Evolutionary conservation across 2,888 invertebrate genomes (phyloP).

Genomic region (Didymodactylos carnosus): DNA sequence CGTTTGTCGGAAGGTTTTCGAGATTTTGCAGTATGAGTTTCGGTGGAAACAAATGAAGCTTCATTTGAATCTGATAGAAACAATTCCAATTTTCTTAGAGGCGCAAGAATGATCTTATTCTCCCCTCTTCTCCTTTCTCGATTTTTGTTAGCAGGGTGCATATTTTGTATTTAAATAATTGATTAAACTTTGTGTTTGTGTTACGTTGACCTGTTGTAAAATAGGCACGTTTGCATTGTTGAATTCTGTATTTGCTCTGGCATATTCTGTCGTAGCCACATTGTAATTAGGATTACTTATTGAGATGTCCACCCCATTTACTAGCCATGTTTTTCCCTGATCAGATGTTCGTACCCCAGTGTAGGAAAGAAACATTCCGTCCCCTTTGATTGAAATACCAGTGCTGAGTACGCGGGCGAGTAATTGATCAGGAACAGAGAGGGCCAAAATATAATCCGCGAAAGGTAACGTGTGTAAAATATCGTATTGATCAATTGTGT

Average conservation of each 20-base stretch:
- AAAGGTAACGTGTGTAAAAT: background rate
- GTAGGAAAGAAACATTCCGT: background rate
- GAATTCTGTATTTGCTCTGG: background rate
- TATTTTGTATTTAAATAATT: background rate
- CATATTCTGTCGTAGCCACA: background rate
- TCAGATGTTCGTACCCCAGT: background rate
- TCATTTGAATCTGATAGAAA: no score
- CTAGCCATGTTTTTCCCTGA: background rate
- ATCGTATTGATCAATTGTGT: background rate
- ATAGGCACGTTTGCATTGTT: background rate
- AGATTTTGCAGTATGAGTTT: no score
- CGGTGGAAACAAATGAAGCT: no score
- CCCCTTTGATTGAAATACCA: background rate
- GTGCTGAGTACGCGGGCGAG: background rate
- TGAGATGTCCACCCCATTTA: background rate
- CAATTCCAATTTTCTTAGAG: no score
- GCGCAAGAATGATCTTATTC: no score
- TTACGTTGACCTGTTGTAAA: background rate
- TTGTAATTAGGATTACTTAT: background rate
- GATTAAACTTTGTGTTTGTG: background rate
- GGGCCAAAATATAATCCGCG: background rate
- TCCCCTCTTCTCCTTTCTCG: no score
- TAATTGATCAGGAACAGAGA: background rate
- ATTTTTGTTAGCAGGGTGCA: background rate
- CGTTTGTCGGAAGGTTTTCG: no score